Evolutionary conservation across 92 coral and sea anemone genomes (phyloP), one percentile per base, ranked within the genome.

Genomic region (Actinernus sp.): DNA sequence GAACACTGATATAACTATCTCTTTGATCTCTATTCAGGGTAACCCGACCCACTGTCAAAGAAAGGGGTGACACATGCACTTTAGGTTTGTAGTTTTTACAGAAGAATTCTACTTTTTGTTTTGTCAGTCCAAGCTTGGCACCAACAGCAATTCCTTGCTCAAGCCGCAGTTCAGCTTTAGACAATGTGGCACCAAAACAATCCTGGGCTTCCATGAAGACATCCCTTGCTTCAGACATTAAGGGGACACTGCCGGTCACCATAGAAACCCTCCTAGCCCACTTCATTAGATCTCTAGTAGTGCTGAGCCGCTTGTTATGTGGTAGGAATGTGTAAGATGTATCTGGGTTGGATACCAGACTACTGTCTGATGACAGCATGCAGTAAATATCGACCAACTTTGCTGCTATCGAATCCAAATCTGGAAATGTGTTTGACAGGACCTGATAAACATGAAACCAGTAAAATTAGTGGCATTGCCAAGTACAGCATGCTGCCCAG

Each of bases 131-230:
- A 33, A 94, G 80, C 56, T 94, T 94, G 20, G 98, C 97, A 31
- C 98, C 98, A 17, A 94, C 65, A n/a, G 87, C 93, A 55, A 83
- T 55, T 11, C 84, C 94, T 39, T 88, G 63, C 24, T 73, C 49
- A 26, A 61, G 52, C 34, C 89, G 71, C 28, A 64, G 81, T 40
- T 83, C 87, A 10, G 52, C 58, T 28, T 93, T 90, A 43, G 97
- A 62, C 49, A 93, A 60, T 2, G 91, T 74, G 19, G 98, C 97
- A 52, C 88, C 79, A 63, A 93, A 93, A 45, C 98, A 93, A 67
- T 93, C 98, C 33, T 81, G 96, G 1, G 98, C 98, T 70, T 93
- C 98, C 21, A 82, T 85, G 55, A 93, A 93, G 7, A 90, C 87
- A 69, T 93, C 98, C 33, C 79, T 84, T 12, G 88, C 71, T 63